Evolutionary conservation across 1,140 invertebrate species (phyloP).

Genomic region (Drosophila pruinosa): DNA sequence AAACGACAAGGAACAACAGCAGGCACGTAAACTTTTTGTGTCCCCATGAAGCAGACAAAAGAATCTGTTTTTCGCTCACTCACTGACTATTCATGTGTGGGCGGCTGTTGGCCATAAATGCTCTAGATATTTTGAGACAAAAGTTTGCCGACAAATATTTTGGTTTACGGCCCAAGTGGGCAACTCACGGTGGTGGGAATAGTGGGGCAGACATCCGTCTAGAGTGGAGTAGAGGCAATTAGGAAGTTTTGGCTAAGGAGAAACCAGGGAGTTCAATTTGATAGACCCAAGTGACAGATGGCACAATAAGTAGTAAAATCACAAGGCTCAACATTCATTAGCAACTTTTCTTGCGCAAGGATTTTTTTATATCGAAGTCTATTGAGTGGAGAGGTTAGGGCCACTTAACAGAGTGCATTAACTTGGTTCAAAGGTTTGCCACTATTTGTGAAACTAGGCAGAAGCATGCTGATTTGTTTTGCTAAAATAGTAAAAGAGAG

Average conservation of each 20-base stretch:
- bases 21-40: slow-evolving; percentile 50
- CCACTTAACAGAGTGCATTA: neutral
- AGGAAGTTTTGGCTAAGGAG: slow-evolving; percentile 4
- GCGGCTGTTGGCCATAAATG: slow-evolving; percentile 4
- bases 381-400: neutral
- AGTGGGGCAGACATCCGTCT: neutral
- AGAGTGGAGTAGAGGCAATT: slow-evolving; percentile 32
- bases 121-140: slow-evolving; percentile 30
- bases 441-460: neutral
- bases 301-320: slow-evolving; percentile 20
- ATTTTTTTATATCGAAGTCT: neutral
- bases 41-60: neutral
- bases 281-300: slow-evolving; percentile 29
- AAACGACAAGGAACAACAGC: slow-evolving; percentile 6
- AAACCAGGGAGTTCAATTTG: neutral
- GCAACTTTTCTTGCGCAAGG: neutral
- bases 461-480: too few species aligned
- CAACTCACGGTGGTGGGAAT: neutral
- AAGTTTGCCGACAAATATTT: slow-evolving; percentile 62
- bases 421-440: neutral
- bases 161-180: slow-evolving; percentile 23
- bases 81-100: slow-evolving; percentile 4
- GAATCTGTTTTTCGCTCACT: neutral
- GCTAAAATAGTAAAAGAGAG: too few species aligned
- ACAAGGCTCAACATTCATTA: slow-evolving; percentile 24